Conservation (phyloP, 2,113 vertebrate genomes). For the Connochaetes taurinus region DNA sequence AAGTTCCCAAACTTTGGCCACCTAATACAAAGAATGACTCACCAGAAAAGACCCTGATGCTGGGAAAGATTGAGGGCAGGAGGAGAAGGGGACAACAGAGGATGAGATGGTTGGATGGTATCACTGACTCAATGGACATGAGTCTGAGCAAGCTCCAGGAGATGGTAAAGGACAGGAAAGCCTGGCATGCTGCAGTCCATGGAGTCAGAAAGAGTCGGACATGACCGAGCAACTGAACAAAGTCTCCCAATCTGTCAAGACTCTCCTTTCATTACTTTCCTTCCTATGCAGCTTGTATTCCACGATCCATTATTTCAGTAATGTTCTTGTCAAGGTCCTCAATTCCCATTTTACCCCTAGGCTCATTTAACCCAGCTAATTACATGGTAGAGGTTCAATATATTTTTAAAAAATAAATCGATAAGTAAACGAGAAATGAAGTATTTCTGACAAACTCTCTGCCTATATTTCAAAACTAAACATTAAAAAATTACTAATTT, state of each 20-base stretch:
- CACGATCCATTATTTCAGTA: not conserved
- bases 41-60: not conserved
- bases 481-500: not conserved
- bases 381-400: not conserved
- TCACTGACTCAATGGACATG: not conserved
- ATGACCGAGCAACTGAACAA: not conserved
- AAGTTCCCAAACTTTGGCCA: not conserved
- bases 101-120: not conserved
- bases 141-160: not conserved
- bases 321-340: not conserved
- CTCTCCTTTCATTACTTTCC: not conserved
- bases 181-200: not conserved
- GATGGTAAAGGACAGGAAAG: not conserved
- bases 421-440: not conserved
- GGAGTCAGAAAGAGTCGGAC: not conserved
- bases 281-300: not conserved
- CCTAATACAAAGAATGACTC: not conserved
- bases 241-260: not conserved
- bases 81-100: not conserved
- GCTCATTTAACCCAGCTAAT: not conserved
- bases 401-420: not conserved
- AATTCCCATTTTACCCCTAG: not conserved
- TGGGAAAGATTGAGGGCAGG: not conserved
- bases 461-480: not conserved
- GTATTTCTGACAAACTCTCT: not conserved